Base-by-base conservation (phyloP, 2,113 vertebrate species). In the Phodopus roborovskii region DNA sequence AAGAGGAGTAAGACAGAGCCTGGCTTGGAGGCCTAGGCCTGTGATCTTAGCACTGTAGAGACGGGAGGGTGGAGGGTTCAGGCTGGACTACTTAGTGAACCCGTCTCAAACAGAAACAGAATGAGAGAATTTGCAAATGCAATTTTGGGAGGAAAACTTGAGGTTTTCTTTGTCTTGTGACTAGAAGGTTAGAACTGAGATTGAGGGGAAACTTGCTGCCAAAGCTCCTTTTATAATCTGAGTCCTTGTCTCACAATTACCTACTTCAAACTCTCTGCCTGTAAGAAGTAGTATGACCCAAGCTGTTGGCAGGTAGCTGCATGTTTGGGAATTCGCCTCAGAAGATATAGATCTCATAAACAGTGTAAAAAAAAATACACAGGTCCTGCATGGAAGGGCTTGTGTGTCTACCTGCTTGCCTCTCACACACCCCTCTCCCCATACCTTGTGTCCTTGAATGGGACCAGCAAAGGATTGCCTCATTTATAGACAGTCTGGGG, bases 271-370 rank as follows among this genome's bases (percentile, higher is more conserved):
- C 50, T 82, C 84, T 50, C 84, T 95, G 62, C 96, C 90, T 95
- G 92, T 92, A 81, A 90, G 93, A 94, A 50, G 56, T 70, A 62
- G 15, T 88, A 30, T 20, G 58, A 13, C 82, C 82, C 60, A 60
- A 77, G 48, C 84, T 92, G 88, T 95, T 71, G 77, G 96, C 98
- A 78, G 97, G 98, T 97, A 77, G 88, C 90, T 91, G 96, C 98
- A 89, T 94, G 98, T 93, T 98, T 91, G 75, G 66, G 93, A 92
- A 98, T 97, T 98, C 97, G 96, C 98, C 96, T 84, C 5, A 96
- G 96, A 82, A 98, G 97, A 97, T 94, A 96, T 78, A 92, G 74
- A 96, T 98, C 96, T 98, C 97, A 97, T 98, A 97, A 89, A 97
- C 28, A 39, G 48, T 77, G n/a, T 5, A 92, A 97, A 95, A 97